Base-by-base conservation (phyloP, 1,140 invertebrate genomes). In the Trachymyrmex septentrionalis region DNA sequence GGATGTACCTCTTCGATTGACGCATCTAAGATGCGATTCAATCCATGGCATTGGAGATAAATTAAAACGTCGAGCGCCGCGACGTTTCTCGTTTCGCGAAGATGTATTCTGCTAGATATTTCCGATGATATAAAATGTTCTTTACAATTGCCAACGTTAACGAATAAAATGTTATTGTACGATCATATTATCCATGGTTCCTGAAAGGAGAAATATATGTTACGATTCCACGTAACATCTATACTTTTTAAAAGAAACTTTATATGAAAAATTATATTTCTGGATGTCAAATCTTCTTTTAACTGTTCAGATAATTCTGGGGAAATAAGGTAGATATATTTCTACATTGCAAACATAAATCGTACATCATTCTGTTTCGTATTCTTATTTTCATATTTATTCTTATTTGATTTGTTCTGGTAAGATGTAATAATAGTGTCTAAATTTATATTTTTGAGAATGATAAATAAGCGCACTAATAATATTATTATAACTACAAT, bases 11-110 rank as follows among this genome's bases (percentile, higher is more conserved):
- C 27, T 30, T 10, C 19, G 55, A 75, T 63, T 69, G 69, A 75
- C 69, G 27, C 6, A 16, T 50, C 30, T 34, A 30, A 34, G 38
- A 71, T 48, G 63, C 38, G 12, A 72, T 75, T 63, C 24, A 59
- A 59, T 61, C 38, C 27, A 75, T 44, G 14, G 14, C 24, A 73
- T 50, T 44, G 55, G 16, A 3, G n/a, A 3, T 73, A 73, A 84
- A 84, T 84, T 84, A 73, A 75, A 75, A 84, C 24, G 57, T 84
- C 66, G 21, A 5, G 57, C 30, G 27, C 59, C 53, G 30, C 72
- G 30, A 75, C 30, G 53, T 75, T 30, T 57, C 16, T 57, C 19
- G 38, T 44, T 10, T 77, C 10, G 34, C 30, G 34, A 9, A 67
- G 64, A 21, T 38, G 30, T 64, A 21, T 44, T 12, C 38, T 38